phyloP scores from a whole-genome alignment of 2,797 vertebrate species.

The Eutrigla gurnardus region DNA sequence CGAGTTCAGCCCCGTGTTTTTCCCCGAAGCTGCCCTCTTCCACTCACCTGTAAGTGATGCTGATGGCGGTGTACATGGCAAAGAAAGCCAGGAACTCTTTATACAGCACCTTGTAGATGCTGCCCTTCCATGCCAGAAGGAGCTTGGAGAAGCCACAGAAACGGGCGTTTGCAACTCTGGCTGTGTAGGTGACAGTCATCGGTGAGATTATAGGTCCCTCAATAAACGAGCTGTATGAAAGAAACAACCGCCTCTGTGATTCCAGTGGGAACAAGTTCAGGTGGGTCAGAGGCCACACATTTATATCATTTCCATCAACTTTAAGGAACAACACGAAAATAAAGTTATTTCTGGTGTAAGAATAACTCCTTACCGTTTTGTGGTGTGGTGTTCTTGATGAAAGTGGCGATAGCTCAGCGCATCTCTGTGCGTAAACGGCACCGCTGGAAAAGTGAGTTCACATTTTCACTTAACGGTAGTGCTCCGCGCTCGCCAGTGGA shows the following conservation, averaged over 20 bases:
- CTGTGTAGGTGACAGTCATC: conserved; percentile 96
- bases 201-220: conserved; percentile 20
- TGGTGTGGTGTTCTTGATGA: not conserved
- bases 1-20: not conserved
- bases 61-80: conserved; percentile 89
- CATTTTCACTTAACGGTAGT: conserved; percentile 6
- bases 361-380: conserved; percentile 51
- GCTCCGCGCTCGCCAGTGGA: conserved; percentile 7
- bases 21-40: not conserved
- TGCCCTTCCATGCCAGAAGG: conserved; percentile 92
- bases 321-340: not conserved
- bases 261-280: not conserved
- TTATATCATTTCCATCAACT: not conserved
- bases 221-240: conserved; percentile 5
- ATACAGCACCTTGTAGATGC: conserved; percentile 96
- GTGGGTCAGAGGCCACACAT: not conserved
- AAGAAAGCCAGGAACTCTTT: conserved; percentile 94
- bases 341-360: not conserved
- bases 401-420: conserved; percentile 36
- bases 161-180: conserved; percentile 91
- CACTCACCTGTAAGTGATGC: conserved; percentile 91
- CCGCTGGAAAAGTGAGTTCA: conserved; percentile 48
- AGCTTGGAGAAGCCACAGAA: conserved; percentile 95
- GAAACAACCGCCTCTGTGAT: not conserved
- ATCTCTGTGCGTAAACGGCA: conserved; percentile 56